A percentile compares a stretch with the other conserved stretches of the same genome.
Evolutionary conservation across 2,888 invertebrate genomes (phyloP).

Genomic region (Agonum fuliginosum): DNA sequence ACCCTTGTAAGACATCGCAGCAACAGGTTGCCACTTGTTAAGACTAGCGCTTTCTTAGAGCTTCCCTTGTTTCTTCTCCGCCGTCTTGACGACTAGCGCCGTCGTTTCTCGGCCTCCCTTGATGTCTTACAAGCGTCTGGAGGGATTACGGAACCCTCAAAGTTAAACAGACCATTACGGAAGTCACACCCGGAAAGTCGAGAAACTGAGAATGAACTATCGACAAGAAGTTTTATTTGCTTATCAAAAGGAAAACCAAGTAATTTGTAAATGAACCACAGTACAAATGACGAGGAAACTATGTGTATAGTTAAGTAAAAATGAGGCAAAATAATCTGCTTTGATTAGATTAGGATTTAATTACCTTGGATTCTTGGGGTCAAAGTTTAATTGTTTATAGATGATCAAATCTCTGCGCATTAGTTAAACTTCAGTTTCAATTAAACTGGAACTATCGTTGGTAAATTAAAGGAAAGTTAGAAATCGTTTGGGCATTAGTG

Average conservation of each 20-base stretch:
- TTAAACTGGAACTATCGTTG: slow-evolving; percentile 55
- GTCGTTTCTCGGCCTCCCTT: slow-evolving; percentile 58
- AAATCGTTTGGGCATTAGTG: slow-evolving; percentile 45
- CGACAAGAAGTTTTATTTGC: no score
- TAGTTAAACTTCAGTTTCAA: slow-evolving; percentile 55
- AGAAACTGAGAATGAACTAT: no score
- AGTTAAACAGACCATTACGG: no score
- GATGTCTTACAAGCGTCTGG: slow-evolving; percentile 51
- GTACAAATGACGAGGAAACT: no score
- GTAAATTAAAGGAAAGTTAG: slow-evolving; percentile 51
- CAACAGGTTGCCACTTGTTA: slow-evolving; percentile 66
- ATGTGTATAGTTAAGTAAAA: no score
- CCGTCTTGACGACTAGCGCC: slow-evolving; percentile 62
- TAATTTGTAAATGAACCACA: no score
- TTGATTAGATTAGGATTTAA: slow-evolving; percentile 27
- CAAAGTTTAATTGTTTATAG: slow-evolving; percentile 51
- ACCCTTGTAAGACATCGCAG: slow-evolving; percentile 62
- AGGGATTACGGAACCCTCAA: slow-evolving; percentile 32
- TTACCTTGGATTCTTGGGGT: slow-evolving; percentile 52
- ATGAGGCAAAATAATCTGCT: background rate
- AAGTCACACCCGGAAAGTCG: no score
- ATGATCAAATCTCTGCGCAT: slow-evolving; percentile 20
- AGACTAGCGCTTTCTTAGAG: slow-evolving; percentile 50
- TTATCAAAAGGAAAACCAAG: no score
- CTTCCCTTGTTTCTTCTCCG: slow-evolving; percentile 1